Conservation (phyloP, 2,113 vertebrate genomes). For the Hydrolagus affinis region DNA sequence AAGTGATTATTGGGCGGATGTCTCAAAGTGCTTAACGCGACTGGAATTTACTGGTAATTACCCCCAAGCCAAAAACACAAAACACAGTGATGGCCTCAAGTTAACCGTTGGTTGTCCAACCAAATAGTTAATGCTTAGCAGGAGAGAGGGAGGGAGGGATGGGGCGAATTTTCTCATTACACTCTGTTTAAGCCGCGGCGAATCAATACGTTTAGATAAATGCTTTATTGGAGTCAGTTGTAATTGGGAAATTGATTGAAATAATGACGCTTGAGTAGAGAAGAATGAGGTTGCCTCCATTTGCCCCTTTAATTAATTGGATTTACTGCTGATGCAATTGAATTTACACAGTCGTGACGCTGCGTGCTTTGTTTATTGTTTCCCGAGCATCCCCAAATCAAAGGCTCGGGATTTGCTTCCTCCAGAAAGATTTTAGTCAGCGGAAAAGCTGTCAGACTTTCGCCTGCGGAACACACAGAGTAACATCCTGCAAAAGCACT, state of each 20-base stretch:
- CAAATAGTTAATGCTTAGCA: too few relatives aligned
- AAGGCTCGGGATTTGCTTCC: neutral
- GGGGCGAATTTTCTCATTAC: too few relatives aligned
- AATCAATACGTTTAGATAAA: neutral
- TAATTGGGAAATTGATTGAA: slow-evolving; percentile 1
- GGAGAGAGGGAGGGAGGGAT: too few relatives aligned
- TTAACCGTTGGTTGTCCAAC: neutral
- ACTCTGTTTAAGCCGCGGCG: neutral
- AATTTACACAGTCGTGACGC: neutral
- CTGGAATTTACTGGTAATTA: too few relatives aligned
- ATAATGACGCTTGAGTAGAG: neutral
- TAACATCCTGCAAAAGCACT: too few relatives aligned
- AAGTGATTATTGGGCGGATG: too few relatives aligned
- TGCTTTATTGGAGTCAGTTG: neutral
- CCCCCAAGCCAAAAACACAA: neutral
- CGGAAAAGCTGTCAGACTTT: too few relatives aligned
- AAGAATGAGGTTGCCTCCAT: neutral
- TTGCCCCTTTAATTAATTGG: slow-evolving; percentile 16
- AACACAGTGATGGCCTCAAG: neutral
- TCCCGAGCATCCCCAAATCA: neutral
- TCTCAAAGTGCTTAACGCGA: too few relatives aligned
- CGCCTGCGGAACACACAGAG: too few relatives aligned
- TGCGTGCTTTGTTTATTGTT: slow-evolving; percentile 3
- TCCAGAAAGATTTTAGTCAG: neutral
- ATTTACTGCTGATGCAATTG: neutral